A percentile compares a stretch with the other conserved stretches of the same genome.
Conservation (phyloP, 2,113 vertebrate species). For the Anoplopoma fimbria region DNA sequence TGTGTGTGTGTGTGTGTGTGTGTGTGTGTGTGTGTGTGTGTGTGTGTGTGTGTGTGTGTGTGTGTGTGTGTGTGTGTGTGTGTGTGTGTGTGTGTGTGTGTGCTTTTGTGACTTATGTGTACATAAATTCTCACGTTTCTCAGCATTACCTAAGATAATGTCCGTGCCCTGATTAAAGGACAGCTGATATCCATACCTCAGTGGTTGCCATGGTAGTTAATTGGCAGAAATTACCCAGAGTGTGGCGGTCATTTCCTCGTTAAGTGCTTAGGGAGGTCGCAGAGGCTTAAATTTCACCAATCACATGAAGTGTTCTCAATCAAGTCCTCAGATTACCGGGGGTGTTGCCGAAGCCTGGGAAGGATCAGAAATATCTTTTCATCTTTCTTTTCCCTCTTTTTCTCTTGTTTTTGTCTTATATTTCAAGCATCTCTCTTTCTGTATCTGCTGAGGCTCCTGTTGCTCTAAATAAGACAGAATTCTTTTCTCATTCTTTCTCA, state of each 20-base stretch:
- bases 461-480: slow-evolving; percentile 7
- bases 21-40: slow-evolving; percentile 16
- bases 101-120: slow-evolving; percentile 22
- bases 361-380: slow-evolving; percentile 36
- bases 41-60: slow-evolving; percentile 11
- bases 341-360: slow-evolving; percentile 23
- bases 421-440: not conserved
- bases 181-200: slow-evolving; percentile 68
- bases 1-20: not conserved
- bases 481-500: slow-evolving; percentile 4
- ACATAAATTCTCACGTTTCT: slow-evolving; percentile 68
- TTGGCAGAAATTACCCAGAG: slow-evolving; percentile 72
- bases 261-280: slow-evolving; percentile 67
- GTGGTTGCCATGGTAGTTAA: slow-evolving; percentile 66
- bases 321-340: slow-evolving; percentile 64
- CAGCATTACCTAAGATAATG: slow-evolving; percentile 44
- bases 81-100: not conserved
- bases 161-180: slow-evolving; percentile 70
- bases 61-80: not conserved
- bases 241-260: slow-evolving; percentile 75
- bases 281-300: slow-evolving; percentile 61
- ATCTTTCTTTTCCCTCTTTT: not conserved
- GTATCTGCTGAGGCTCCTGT: not conserved
- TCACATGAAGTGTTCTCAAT: slow-evolving; percentile 56
- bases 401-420: not conserved